phyloP scores from a whole-genome alignment of 2,888 invertebrate genomes.

The Hirtodrosophila trivittata region DNA sequence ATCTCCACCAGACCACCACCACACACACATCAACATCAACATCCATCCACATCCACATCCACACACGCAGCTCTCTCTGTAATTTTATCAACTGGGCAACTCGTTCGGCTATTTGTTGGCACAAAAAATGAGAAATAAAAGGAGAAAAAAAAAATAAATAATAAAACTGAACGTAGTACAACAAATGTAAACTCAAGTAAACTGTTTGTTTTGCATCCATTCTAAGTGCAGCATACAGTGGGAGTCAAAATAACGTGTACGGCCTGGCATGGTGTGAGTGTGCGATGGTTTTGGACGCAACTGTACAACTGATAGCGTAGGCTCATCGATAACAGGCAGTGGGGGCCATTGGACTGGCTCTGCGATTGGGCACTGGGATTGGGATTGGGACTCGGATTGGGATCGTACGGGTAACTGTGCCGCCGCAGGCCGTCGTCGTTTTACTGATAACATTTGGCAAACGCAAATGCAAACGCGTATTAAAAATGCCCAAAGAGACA shows the following conservation, averaged over 20 bases:
- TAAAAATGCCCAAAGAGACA: conserved; percentile 78
- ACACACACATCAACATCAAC: conserved; percentile 11
- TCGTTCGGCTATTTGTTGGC: conserved; percentile 54
- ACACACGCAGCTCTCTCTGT: conserved; percentile 15
- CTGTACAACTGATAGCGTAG: conserved; percentile 61
- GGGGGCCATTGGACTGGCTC: conserved; percentile 45
- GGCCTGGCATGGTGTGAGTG: not conserved
- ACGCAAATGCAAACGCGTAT: conserved; percentile 74
- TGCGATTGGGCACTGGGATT: not conserved
- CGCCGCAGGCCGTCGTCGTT: conserved; percentile 47
- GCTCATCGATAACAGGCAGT: conserved; percentile 70
- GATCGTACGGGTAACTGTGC: conserved; percentile 18
- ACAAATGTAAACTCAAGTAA: conserved; percentile 73
- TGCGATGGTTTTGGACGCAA: conserved; percentile 8
- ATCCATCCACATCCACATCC: conserved; percentile 1
- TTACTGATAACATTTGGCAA: conserved; percentile 76
- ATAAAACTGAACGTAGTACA: conserved; percentile 35
- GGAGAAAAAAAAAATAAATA: conserved; percentile 20
- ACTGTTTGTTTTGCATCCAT: conserved; percentile 76
- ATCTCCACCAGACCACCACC: conserved; percentile 10
- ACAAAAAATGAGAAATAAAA: conserved; percentile 16
- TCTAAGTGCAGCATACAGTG: conserved; percentile 66
- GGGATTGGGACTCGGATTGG: conserved; percentile 23
- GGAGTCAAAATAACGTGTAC: conserved; percentile 9
- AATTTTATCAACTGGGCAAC: conserved; percentile 39